Evolutionary conservation across 2,113 vertebrate species (phyloP), one percentile per base, ranked within the genome.

Genomic region (Solenodon paradoxus): DNA sequence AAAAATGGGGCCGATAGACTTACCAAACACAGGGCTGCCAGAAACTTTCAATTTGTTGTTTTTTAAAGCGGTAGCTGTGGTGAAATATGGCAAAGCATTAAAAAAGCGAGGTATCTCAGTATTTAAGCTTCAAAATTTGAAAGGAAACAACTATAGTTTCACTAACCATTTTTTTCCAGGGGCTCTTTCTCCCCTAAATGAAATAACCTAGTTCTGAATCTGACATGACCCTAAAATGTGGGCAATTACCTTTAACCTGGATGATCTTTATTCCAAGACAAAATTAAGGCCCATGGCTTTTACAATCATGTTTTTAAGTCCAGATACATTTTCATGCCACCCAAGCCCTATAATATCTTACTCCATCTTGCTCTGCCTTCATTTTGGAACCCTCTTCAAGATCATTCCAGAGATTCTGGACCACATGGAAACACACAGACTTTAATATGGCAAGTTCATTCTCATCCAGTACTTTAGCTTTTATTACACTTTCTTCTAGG

Each of bases 101-200:
- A n/a, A n/a, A n/a, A n/a, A n/a, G n/a, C n/a, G n/a, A n/a, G n/a
- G n/a, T n/a, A n/a, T n/a, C n/a, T n/a, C n/a, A n/a, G n/a, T 61
- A 85, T 22, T 75, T 72, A 72, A 89, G 82, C 87, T 74, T 80
- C 28, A 49, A 22, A 71, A 72, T 90, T 91, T 53, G 64, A 71
- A 47, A 61, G 35, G 20, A 90, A 79, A 15, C 38, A 61, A 61
- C n/a, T n/a, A n/a, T n/a, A n/a, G 59, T n/a, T 2, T 9, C 55
- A 6, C 9, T n/a, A 66, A 71, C 4, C 16, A 61, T 61, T 20
- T 61, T n/a, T n/a, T n/a, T n/a, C n/a, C n/a, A n/a, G n/a, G n/a
- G n/a, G n/a, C n/a, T n/a, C n/a, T 40, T 40, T 24, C 3, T 0
- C 3, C 19, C 2, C 9, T 3, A 55, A 74, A 69, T 57, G 4